A percentile compares a stretch with the other conserved stretches of the same genome.
phyloP scores from a whole-genome alignment of 2,113 vertebrate genomes.

The Cnemophilus loriae region DNA sequence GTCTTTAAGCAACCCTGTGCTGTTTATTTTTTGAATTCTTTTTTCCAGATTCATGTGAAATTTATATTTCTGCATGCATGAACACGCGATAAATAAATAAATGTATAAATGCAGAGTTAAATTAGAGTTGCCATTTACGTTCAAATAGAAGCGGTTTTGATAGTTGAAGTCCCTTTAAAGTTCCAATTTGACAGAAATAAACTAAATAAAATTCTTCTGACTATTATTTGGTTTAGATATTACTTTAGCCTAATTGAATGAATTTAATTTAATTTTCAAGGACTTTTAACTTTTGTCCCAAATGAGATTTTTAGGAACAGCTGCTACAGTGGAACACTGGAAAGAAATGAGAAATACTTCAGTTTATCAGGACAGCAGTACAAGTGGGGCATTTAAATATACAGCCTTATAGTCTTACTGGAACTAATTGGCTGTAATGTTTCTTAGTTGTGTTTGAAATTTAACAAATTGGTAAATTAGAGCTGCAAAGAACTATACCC shows the following conservation, averaged over 20 bases:
- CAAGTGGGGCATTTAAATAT: slow-evolving; percentile 36
- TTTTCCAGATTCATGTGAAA: background rate
- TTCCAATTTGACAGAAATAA: slow-evolving; percentile 5
- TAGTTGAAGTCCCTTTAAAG: slow-evolving; percentile 8
- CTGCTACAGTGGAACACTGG: slow-evolving; percentile 43
- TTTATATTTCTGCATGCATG: background rate
- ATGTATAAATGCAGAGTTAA: background rate
- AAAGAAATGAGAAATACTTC: slow-evolving; percentile 50
- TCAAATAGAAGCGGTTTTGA: background rate
- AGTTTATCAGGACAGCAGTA: slow-evolving; percentile 45
- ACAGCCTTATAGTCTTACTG: slow-evolving; percentile 8
- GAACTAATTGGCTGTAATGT: slow-evolving; percentile 55
- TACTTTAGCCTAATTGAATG: slow-evolving; percentile 55
- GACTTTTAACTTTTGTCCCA: slow-evolving; percentile 62
- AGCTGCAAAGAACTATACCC: background rate
- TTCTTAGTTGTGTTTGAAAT: slow-evolving; percentile 54
- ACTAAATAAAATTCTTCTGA: slow-evolving; percentile 39
- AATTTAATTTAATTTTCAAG: slow-evolving; percentile 66
- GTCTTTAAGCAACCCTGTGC: background rate
- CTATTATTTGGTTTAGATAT: slow-evolving; percentile 35
- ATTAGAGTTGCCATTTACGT: background rate
- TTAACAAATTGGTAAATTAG: slow-evolving; percentile 49
- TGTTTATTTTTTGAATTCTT: background rate
- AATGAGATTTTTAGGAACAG: slow-evolving; percentile 55
- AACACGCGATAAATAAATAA: background rate